Percentiles rank a stretch among this genome's conserved stretches.
phyloP scores from a whole-genome alignment of 2,797 vertebrate genomes.

The Balearica regulorum region DNA sequence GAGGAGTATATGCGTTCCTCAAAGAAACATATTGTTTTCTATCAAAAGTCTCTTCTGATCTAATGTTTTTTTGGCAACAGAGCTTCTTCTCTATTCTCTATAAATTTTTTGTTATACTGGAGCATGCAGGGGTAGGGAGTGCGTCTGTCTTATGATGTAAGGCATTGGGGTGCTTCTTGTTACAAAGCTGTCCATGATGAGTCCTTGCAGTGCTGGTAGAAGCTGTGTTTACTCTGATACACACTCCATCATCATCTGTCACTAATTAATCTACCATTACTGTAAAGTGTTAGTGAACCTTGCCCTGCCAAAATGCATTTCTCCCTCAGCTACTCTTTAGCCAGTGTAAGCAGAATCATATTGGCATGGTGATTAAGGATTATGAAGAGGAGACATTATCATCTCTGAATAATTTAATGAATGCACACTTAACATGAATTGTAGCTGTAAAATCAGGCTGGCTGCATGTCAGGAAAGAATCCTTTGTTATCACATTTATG shows the following conservation, averaged over 20 bases:
- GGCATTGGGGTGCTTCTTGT: background rate
- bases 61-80: background rate
- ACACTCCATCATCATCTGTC: constrained; percentile 10
- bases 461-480: background rate
- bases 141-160: background rate
- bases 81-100: background rate
- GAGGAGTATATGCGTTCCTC: background rate
- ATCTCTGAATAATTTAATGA: constrained; percentile 46
- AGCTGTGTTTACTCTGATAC: background rate
- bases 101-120: background rate
- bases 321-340: constrained; percentile 17
- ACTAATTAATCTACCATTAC: constrained; percentile 34
- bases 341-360: background rate
- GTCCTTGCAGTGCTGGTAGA: background rate
- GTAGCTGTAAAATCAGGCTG: constrained; percentile 28
- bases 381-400: constrained; percentile 42
- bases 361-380: constrained; percentile 48
- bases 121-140: background rate
- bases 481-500: constrained; percentile 33
- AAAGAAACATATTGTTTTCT: background rate
- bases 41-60: background rate
- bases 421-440: constrained; percentile 38
- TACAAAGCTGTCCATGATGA: background rate
- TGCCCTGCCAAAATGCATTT: constrained; percentile 4
- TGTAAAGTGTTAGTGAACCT: background rate